phyloP scores from a whole-genome alignment of 2,113 vertebrate species.

The Poeciliopsis occidentalis region DNA sequence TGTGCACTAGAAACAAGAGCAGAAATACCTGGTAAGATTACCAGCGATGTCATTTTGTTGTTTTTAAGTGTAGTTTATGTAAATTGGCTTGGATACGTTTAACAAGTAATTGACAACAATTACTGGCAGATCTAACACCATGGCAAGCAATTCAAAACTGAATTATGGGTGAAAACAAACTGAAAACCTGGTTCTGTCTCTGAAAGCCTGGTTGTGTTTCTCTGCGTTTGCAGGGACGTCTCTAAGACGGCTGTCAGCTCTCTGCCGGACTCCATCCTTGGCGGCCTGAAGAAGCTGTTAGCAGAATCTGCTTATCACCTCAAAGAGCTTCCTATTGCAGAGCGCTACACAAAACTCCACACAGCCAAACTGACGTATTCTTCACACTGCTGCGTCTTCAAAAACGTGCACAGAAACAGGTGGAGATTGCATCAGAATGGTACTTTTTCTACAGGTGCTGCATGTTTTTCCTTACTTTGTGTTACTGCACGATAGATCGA shows the following conservation, averaged over 20 bases:
- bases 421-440: background rate
- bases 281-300: slow-evolving; percentile 83
- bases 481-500: slow-evolving; percentile 73
- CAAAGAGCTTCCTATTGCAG: slow-evolving; percentile 87
- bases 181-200: background rate
- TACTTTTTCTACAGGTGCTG: background rate
- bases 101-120: background rate
- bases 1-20: too few relatives aligned
- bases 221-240: slow-evolving; percentile 84
- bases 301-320: slow-evolving; percentile 85
- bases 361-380: slow-evolving; percentile 92
- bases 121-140: too few relatives aligned
- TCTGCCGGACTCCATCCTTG: slow-evolving; percentile 86
- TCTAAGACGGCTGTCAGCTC: slow-evolving; percentile 87
- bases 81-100: background rate
- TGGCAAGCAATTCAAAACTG: background rate
- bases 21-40: too few relatives aligned
- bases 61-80: too few relatives aligned
- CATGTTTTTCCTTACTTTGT: background rate
- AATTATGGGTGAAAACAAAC: background rate
- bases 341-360: slow-evolving; percentile 83
- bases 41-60: too few relatives aligned
- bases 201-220: background rate
- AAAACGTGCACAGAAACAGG: slow-evolving; percentile 81
- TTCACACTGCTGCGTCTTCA: slow-evolving; percentile 94